Conservation (phyloP, 2,888 invertebrate species). For the Suillia variegata region DNA sequence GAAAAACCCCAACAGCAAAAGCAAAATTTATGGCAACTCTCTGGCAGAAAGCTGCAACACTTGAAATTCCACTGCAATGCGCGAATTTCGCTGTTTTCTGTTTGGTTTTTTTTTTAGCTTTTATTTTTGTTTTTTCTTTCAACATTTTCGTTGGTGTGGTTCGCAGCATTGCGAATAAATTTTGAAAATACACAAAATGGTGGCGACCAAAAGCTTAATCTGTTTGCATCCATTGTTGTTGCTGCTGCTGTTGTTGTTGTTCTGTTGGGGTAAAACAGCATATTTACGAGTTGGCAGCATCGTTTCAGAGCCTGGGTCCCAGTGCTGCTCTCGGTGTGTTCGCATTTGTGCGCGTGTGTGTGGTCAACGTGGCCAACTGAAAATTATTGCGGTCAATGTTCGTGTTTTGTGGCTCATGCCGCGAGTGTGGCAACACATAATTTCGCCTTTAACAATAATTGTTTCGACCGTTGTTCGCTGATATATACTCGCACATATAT, state of each 20-base stretch:
- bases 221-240: background rate
- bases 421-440: background rate
- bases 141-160: background rate
- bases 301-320: slow-evolving; percentile 1
- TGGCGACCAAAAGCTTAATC: slow-evolving; percentile 24
- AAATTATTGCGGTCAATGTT: slow-evolving; percentile 23
- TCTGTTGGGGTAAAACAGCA: slow-evolving; percentile 17
- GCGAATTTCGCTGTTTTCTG: background rate
- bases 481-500: background rate
- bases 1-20: background rate
- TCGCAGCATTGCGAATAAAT: slow-evolving; percentile 14
- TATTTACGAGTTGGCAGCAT: slow-evolving; percentile 46
- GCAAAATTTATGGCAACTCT: slow-evolving; percentile 52
- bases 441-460: background rate
- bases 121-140: background rate
- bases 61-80: slow-evolving; percentile 7
- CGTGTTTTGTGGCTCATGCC: slow-evolving; percentile 16
- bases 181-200: slow-evolving; percentile 30
- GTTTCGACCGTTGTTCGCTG: background rate
- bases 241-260: background rate
- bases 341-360: slow-evolving; percentile 8
- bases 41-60: background rate
- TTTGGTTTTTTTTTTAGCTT: background rate
- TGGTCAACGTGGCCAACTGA: slow-evolving; percentile 21
- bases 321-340: background rate